Evolutionary conservation across 92 coral and sea anemone genomes (phyloP).

Genomic region (Phenganax marumi): DNA sequence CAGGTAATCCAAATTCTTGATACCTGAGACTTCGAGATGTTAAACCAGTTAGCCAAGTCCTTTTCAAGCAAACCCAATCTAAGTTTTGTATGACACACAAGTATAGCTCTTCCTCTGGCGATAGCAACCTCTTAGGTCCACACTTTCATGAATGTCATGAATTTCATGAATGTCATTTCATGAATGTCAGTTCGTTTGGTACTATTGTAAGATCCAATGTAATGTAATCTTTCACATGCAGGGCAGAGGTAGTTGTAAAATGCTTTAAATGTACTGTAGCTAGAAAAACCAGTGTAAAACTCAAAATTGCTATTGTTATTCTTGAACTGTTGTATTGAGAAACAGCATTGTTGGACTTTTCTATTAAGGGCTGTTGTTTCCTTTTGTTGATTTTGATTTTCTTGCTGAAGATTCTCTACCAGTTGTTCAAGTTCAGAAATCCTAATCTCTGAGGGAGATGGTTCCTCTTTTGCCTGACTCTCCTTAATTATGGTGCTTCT

Average conservation of each 20-base stretch:
- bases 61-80: no score
- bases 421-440: slow-evolving; percentile 19
- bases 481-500: background rate
- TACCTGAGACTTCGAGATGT: slow-evolving; percentile 16
- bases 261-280: slow-evolving; percentile 52
- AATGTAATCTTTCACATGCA: slow-evolving; percentile 2
- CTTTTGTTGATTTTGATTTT: slow-evolving; percentile 39
- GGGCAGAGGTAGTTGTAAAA: no score
- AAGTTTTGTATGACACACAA: slow-evolving; percentile 1
- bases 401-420: slow-evolving; percentile 28
- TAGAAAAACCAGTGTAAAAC: slow-evolving; percentile 60
- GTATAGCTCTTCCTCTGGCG: slow-evolving; percentile 5
- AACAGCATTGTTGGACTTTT: slow-evolving; percentile 38
- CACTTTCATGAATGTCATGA: no score
- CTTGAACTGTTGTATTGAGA: slow-evolving; percentile 47
- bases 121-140: background rate
- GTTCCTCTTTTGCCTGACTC: background rate
- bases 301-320: slow-evolving; percentile 30
- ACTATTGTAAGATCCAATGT: background rate
- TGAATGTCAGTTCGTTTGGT: background rate
- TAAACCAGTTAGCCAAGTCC: no score
- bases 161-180: no score
- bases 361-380: slow-evolving; percentile 45
- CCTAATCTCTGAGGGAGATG: background rate
- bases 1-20: slow-evolving; percentile 42